Evolutionary conservation across 2,888 invertebrate species (phyloP), one percentile per base, ranked within the genome.

Genomic region (Drosophila greeni): DNA sequence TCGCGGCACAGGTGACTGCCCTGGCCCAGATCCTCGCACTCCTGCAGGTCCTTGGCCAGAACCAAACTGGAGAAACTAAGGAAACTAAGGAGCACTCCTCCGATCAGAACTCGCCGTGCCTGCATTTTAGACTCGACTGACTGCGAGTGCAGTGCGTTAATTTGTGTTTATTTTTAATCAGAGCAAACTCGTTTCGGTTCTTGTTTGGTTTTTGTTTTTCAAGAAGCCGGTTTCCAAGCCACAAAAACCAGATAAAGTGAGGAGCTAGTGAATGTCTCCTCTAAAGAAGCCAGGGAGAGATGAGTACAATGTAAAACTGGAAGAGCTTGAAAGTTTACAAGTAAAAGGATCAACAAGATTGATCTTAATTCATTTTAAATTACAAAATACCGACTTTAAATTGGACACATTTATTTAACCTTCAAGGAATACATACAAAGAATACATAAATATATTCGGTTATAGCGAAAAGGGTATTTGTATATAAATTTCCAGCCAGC

Each of bases 1-100:
- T 84, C 80, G 14, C 58, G 70, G 20, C 85, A 86, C 1, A 79
- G 45, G 47, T 66, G 66, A 9, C 3, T 68, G 0, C 52, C 26
- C 1, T 52, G 9, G 2, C 11, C 23, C 6, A 66, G 8, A 8
- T 64, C 37, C 12, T 81, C 81, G 31, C 80, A 82, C 66, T 82
- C 76, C 45, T 69, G 65, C 8, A 68, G 8, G 48, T 70, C 79
- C 59, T 79, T 82, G 18, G 70, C 20, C 0, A 16, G 5, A 1
- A 62, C 51, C 36, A 14, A 24, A 7, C 2, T 2, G n/a, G 2
- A 39, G 20, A 39, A 20, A 39, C 14, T 7, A 14, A 20, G 12
- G 20, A n/a, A n/a, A n/a, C 20, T 3, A 1, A 65, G 18, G 1
- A 47, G 36, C 18, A 54, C 23, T 52, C 6, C 23, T 48, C 2